Evolutionary conservation across 2,888 invertebrate genomes (phyloP).

Genomic region (Pollenia angustigena): DNA sequence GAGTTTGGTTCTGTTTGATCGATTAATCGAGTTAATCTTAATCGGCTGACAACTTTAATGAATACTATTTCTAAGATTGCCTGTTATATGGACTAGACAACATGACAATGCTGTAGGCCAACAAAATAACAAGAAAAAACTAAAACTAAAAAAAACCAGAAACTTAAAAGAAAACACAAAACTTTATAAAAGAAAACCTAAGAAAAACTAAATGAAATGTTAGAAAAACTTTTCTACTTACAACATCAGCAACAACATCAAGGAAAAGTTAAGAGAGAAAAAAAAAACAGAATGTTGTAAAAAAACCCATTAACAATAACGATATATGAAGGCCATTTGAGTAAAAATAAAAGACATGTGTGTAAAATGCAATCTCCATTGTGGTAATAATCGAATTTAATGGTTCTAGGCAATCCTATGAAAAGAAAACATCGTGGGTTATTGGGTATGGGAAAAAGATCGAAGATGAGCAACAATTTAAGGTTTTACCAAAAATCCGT

Average conservation of each 20-base stretch:
- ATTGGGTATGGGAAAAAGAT: neutral
- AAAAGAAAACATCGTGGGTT: slow-evolving; percentile 18
- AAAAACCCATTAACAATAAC: slow-evolving; percentile 62
- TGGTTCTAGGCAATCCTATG: slow-evolving; percentile 10
- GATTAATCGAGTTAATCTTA: no score
- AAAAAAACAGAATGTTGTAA: neutral
- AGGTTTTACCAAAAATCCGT: no score
- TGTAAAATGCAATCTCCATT: slow-evolving; percentile 31
- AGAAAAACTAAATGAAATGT: slow-evolving; percentile 34
- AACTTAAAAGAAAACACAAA: neutral
- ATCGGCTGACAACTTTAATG: no score
- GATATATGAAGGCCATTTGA: slow-evolving; percentile 42
- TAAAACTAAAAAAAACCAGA: no score
- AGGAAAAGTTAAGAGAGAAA: neutral
- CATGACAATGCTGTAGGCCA: slow-evolving; percentile 29
- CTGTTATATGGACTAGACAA: slow-evolving; percentile 13
- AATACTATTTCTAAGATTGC: slow-evolving; percentile 4
- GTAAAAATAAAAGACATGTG: slow-evolving; percentile 4
- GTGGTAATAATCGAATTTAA: slow-evolving; percentile 62
- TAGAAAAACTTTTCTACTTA: slow-evolving; percentile 32
- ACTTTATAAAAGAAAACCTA: neutral
- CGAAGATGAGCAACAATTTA: no score
- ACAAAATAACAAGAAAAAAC: neutral
- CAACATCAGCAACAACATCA: slow-evolving; percentile 7
- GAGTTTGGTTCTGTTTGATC: no score